phyloP scores from a whole-genome alignment of 1,140 invertebrate species.

The Diachasmimorpha longicaudata region DNA sequence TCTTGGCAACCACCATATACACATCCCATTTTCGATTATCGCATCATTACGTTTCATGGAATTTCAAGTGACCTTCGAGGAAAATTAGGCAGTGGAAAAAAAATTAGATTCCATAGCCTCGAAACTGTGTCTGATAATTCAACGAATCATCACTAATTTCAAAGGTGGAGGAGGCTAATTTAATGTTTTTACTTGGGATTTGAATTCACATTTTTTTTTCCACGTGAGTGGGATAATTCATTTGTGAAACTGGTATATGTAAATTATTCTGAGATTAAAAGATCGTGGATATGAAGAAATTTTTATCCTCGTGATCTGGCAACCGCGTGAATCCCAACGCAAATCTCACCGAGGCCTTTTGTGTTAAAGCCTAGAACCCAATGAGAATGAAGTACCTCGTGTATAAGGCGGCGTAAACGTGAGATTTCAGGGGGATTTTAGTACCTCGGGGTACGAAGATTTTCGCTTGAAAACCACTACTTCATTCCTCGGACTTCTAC shows the following conservation, averaged over 20 bases:
- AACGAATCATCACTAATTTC: too few relatives aligned
- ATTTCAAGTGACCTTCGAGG: too few relatives aligned
- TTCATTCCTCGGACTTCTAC: background rate
- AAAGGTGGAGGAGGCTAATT: background rate
- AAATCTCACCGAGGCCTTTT: conserved; percentile 14
- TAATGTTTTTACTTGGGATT: background rate
- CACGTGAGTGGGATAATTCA: background rate
- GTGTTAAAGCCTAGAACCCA: conserved; percentile 14
- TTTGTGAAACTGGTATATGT: background rate
- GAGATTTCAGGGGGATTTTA: background rate
- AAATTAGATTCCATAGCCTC: too few relatives aligned
- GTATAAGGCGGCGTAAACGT: too few relatives aligned
- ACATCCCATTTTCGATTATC: too few relatives aligned
- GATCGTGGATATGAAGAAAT: background rate
- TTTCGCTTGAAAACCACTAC: background rate
- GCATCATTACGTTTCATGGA: too few relatives aligned
- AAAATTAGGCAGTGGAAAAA: too few relatives aligned
- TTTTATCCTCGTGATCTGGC: conserved; percentile 11
- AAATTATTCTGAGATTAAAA: background rate
- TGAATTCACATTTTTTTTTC: background rate
- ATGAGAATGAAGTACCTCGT: conserved; percentile 18
- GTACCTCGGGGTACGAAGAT: background rate
- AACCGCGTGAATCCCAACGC: conserved; percentile 10
- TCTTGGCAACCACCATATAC: too few relatives aligned
- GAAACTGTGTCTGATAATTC: too few relatives aligned